phyloP scores from a whole-genome alignment of 1,140 invertebrate genomes.

The Ceratina japonica region DNA sequence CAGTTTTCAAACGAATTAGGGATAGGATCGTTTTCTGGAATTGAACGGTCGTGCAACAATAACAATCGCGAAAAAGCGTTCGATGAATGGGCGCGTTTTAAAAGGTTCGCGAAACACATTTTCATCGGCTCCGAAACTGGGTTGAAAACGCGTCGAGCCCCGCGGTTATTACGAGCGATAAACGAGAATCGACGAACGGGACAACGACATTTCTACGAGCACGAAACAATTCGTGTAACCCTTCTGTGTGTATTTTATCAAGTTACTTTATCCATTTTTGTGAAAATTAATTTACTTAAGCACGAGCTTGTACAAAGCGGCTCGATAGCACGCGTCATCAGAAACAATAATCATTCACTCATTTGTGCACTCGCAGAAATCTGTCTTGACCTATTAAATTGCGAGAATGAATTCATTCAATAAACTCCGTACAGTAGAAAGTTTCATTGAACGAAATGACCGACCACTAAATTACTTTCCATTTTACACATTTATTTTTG shows the following conservation, averaged over 20 bases:
- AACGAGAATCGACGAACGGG: not conserved
- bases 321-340: too few relatives aligned
- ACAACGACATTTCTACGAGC: slow-evolving; percentile 3
- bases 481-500: too few relatives aligned
- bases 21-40: not conserved
- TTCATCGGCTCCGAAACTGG: not conserved
- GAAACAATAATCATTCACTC: too few relatives aligned
- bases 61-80: not conserved
- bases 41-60: not conserved
- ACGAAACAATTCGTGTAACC: not conserved
- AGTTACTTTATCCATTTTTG: too few relatives aligned
- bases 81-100: not conserved
- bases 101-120: not conserved
- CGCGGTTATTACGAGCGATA: slow-evolving; percentile 1
- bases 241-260: too few relatives aligned
- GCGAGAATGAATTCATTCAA: too few relatives aligned
- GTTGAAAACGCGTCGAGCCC: not conserved
- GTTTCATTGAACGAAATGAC: too few relatives aligned
- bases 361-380: too few relatives aligned
- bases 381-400: too few relatives aligned
- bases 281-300: slow-evolving; percentile 8
- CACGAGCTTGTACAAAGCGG: too few relatives aligned
- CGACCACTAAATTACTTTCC: too few relatives aligned
- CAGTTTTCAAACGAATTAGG: not conserved
- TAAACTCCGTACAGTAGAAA: too few relatives aligned